phyloP scores from a whole-genome alignment of 92 coral and sea anemone species.

The Diadumene lineata region DNA sequence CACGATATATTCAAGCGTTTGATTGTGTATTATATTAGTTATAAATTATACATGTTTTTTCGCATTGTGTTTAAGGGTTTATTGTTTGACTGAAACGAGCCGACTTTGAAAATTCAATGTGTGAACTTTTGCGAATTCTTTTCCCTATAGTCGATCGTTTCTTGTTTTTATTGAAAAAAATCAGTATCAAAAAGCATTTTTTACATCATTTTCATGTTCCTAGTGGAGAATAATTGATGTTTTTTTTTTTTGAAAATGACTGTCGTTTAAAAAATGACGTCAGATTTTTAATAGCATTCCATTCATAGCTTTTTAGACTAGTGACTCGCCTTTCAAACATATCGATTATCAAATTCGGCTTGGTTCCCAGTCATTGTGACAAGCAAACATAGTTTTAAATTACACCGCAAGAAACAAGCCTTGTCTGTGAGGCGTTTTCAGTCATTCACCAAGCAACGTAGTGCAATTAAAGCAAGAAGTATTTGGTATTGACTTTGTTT shows the following conservation, averaged over 20 bases:
- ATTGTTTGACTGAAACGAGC: not conserved
- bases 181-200: too few species aligned
- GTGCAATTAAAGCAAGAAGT: not conserved
- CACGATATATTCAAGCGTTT: not conserved
- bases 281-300: slow-evolving; percentile 42
- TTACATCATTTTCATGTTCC: not conserved
- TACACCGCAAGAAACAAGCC: slow-evolving; percentile 12
- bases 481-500: slow-evolving; percentile 4
- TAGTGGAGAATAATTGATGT: not conserved
- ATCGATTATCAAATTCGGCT: slow-evolving; percentile 32
- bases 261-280: too few species aligned
- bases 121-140: not conserved
- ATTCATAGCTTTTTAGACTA: slow-evolving; percentile 26
- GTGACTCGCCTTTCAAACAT: slow-evolving; percentile 11
- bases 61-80: not conserved
- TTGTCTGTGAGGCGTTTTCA: not conserved
- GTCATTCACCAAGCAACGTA: slow-evolving; percentile 20
- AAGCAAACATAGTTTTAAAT: slow-evolving; percentile 19
- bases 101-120: not conserved
- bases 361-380: slow-evolving; percentile 18
- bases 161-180: not conserved
- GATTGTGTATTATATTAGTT: not conserved
- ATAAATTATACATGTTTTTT: not conserved
- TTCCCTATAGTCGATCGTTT: not conserved
- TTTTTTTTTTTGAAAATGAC: not conserved